Base-by-base conservation (phyloP, 2,797 vertebrate genomes). In the Lagodon rhomboides region DNA sequence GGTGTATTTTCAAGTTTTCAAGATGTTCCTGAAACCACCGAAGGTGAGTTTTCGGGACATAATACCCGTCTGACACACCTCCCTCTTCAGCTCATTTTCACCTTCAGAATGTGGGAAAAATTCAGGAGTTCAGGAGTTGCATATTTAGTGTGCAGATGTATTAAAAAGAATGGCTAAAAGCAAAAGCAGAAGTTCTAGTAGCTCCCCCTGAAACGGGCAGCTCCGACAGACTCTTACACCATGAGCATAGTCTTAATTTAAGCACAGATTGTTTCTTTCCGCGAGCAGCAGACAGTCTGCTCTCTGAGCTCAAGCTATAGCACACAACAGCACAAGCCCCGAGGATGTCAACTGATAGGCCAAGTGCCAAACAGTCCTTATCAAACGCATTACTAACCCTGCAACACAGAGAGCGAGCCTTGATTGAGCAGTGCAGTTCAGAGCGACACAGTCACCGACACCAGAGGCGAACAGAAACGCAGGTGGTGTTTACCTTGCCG, bases 351-450 rank as follows among this genome's bases (percentile, higher is more conserved):
- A 53, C 68, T 27, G 62, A 82, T 70, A 68, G 80, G 86, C 78
- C 43, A n/a, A 76, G 75, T 15, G 38, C 75, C 86, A 83, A 87
- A 84, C 78, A 69, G 58, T 55, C 51, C 73, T 87, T 79, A 89
- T 89, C 83, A 81, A 88, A 82, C n/a, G 63, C 74, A 70, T 71
- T 60, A 62, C 75, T 56, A 47, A 87, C 77, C 51, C 78, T 38
- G 79, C 72, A 85, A 77, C 80, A 65, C 44, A 3, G n/a, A 61
- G 72, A 65, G 62, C 0, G 20, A 58, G 51, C 17, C 70, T 66
- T 43, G 54, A 86, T 78, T 72, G 58, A 63, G 51, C 38, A 2
- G 55, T 8, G 16, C 41, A 12, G 43, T 58, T 80, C 70, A 55
- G 25, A 77, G 41, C 22, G 62, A 80, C 73, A 82, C 73, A 44